phyloP scores from a whole-genome alignment of 2,113 vertebrate genomes.

The Crotophaga sulcirostris region DNA sequence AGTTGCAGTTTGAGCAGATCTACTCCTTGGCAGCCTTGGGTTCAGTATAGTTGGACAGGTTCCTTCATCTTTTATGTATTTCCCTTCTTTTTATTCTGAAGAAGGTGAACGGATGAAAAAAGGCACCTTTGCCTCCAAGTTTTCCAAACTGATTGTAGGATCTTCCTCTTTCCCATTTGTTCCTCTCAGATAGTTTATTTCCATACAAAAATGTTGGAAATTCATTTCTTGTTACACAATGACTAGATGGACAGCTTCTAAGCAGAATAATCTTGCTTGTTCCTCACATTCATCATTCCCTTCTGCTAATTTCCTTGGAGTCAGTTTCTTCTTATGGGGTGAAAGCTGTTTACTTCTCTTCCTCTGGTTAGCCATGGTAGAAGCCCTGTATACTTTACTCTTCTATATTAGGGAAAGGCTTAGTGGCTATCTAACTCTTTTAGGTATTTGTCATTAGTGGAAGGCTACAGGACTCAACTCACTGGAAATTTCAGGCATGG shows the following conservation, averaged over 20 bases:
- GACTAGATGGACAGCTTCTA: not conserved
- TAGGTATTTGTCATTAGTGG: not conserved
- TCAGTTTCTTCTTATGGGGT: not conserved
- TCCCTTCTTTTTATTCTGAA: not conserved
- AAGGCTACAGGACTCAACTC: not conserved
- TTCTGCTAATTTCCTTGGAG: not conserved
- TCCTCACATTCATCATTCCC: not conserved
- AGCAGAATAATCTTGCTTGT: not conserved
- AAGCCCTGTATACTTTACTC: not conserved
- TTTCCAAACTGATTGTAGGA: not conserved
- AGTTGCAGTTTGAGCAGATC: not conserved
- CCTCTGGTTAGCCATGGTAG: not conserved
- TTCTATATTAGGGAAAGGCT: not conserved
- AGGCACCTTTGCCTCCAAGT: not conserved
- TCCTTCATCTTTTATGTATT: not conserved
- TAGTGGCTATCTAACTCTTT: not conserved
- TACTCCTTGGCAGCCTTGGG: not conserved
- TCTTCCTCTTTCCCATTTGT: not conserved
- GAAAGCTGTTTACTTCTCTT: not conserved
- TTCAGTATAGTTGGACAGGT: not conserved
- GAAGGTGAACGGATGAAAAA: not conserved
- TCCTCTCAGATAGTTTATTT: not conserved
- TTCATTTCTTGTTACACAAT: not conserved
- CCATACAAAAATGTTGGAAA: not conserved
- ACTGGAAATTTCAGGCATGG: not conserved